Evolutionary conservation across 2,888 invertebrate genomes (phyloP).

Genomic region (Idaea straminata): DNA sequence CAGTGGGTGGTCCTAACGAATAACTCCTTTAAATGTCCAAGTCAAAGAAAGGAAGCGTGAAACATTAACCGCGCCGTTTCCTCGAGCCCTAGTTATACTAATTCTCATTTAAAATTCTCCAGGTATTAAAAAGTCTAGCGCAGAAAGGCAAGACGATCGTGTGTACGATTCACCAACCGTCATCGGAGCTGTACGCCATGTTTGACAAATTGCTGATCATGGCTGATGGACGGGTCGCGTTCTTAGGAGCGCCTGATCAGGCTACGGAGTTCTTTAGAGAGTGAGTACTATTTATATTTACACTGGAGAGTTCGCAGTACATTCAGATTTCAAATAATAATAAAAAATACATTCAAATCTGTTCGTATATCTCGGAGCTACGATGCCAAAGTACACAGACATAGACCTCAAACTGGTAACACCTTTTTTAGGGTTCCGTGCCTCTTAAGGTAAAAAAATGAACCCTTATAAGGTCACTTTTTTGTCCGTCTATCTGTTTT

Average conservation of each 20-base stretch:
- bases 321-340: too few relatives aligned
- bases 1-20: too few relatives aligned
- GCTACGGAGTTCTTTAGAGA: constrained; percentile 89
- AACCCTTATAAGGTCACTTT: too few relatives aligned
- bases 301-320: neutral
- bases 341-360: too few relatives aligned
- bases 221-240: constrained; percentile 95
- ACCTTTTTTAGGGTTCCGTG: too few relatives aligned
- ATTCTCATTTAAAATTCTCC: constrained; percentile 12
- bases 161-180: constrained; percentile 97
- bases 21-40: too few relatives aligned
- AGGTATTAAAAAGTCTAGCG: constrained; percentile 85
- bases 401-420: too few relatives aligned
- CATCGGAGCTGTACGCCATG: constrained; percentile 93
- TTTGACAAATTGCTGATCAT: constrained; percentile 94
- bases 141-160: constrained; percentile 93
- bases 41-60: too few relatives aligned
- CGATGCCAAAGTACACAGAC: too few relatives aligned
- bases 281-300: constrained; percentile 71
- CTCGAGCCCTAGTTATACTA: neutral
- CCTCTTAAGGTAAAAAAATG: too few relatives aligned
- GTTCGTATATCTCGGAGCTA: too few relatives aligned
- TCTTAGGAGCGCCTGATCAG: constrained; percentile 89
- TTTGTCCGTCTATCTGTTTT: too few relatives aligned
- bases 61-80: neutral